Evolutionary conservation across 2,797 vertebrate genomes (phyloP), one percentile per base, ranked within the genome.

Genomic region (Falco columbarius): DNA sequence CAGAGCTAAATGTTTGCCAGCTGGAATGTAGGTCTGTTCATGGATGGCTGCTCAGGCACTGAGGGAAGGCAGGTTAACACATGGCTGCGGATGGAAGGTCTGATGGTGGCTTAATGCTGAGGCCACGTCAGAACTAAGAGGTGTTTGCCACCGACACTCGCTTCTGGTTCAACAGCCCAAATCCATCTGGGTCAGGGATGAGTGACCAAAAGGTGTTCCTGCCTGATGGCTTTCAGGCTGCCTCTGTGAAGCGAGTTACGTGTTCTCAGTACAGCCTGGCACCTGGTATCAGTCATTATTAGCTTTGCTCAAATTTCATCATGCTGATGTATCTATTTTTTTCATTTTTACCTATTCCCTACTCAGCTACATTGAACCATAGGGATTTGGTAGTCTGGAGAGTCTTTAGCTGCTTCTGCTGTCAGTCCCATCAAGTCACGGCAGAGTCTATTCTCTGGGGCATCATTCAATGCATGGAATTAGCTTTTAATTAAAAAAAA

Each of bases 381-480:
- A 14, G 77, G 81, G 77, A 71, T 55, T 63, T 73, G 44, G 27
- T 38, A 36, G 71, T 30, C 74, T 76, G 90, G 63, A 49, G 61
- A 86, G 59, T 55, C 61, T 58, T 66, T 24, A 54, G 34, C 70
- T 96, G 86, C 59, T 82, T 49, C 66, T 93, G 67, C 95, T 96
- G 90, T 95, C 95, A 95, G 81, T 58, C 56, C 79, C 68, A 71
- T 90, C 90, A 92, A 85, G 77, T 52, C 84, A 56, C 73, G 82
- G 51, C 86, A 27, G 70, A 80, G 36, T 26, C 61, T 74, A 23
- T 67, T 87, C 92, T 96, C 86, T 72, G 75, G 86, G 81, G 58
- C 68, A 89, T 92, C 67, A 16, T 40, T 94, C 77, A 81, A 12
- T 80, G 77, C 77, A 29, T 20, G 84, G 71, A 90, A 92, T 93